These are phyloP conservation scores for Drosophila subsilvestris DNA, from an alignment of 2,888 invertebrate species.

Conservation along the genomic window DNA sequence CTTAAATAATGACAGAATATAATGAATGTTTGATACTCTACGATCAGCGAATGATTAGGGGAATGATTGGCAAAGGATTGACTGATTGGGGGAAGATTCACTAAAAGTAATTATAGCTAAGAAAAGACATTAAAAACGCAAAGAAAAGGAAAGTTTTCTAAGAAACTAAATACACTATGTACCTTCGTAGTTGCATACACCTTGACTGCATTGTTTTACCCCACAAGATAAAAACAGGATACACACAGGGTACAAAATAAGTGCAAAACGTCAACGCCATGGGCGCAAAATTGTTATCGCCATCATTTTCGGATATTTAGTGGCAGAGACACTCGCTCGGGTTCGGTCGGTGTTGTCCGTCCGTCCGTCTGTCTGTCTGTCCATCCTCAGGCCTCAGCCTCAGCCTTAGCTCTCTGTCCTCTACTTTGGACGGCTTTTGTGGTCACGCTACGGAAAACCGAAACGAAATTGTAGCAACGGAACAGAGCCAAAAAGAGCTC, in stretches of 20 bases:
- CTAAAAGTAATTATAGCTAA: background rate
- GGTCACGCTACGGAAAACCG: slow-evolving; percentile 74
- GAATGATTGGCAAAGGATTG: background rate
- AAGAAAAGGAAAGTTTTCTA: too few species aligned
- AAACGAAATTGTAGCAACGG: slow-evolving; percentile 73
- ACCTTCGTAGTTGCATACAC: background rate
- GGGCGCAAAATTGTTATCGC: slow-evolving; percentile 76
- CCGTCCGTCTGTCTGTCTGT: slow-evolving; percentile 14
- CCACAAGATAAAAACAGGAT: background rate
- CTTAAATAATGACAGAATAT: background rate
- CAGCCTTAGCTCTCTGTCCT: background rate
- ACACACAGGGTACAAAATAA: slow-evolving; percentile 58
- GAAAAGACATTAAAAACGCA: too few species aligned
- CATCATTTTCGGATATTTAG: slow-evolving; percentile 82
- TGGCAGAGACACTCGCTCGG: slow-evolving; percentile 59
- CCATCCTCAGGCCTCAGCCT: background rate
- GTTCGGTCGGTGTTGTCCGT: background rate
- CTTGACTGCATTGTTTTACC: slow-evolving; percentile 3
- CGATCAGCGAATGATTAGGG: background rate
- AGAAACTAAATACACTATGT: background rate
- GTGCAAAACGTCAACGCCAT: slow-evolving; percentile 79
- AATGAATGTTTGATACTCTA: slow-evolving; percentile 7
- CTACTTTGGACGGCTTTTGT: slow-evolving; percentile 49
- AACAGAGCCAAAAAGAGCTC: slow-evolving; percentile 40
- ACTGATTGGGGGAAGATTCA: background rate